phyloP scores from a whole-genome alignment of 2,888 invertebrate species.

The Romanomermis culicivorax region DNA sequence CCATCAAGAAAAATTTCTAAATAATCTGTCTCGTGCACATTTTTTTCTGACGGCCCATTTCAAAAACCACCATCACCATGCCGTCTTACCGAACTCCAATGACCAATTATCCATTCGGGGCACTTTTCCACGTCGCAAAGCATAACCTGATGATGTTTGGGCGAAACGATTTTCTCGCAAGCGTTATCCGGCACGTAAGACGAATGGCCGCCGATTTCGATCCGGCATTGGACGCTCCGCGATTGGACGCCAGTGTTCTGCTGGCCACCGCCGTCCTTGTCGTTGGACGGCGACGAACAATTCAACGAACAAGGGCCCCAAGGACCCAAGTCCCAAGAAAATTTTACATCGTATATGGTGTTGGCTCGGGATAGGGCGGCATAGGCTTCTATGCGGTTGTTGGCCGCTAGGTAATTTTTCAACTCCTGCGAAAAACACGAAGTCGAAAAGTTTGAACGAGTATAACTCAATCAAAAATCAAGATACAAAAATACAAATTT shows the following conservation, averaged over 20 bases:
- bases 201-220: background rate
- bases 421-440: background rate
- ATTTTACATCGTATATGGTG: slow-evolving; percentile 35
- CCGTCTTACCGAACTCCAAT: slow-evolving; percentile 21
- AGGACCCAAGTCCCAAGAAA: slow-evolving; percentile 55
- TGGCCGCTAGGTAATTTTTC: background rate
- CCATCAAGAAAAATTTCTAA: too few relatives aligned
- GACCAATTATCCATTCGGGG: slow-evolving; percentile 23
- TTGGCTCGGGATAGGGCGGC: background rate
- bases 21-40: too few relatives aligned
- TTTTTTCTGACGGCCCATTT: too few relatives aligned
- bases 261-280: slow-evolving; percentile 34
- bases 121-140: slow-evolving; percentile 22
- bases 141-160: slow-evolving; percentile 19
- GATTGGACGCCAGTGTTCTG: background rate
- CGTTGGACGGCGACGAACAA: too few relatives aligned
- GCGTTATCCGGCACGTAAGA: slow-evolving; percentile 14
- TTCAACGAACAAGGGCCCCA: slow-evolving; percentile 68
- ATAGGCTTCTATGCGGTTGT: slow-evolving; percentile 5
- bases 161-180: slow-evolving; percentile 22
- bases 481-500: background rate
- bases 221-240: slow-evolving; percentile 9
- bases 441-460: too few relatives aligned
- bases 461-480: background rate
- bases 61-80: too few relatives aligned